These are phyloP conservation scores for Rhynchonycteris naso DNA, from an alignment of 2,797 vertebrate species.

Conservation along the genomic window DNA sequence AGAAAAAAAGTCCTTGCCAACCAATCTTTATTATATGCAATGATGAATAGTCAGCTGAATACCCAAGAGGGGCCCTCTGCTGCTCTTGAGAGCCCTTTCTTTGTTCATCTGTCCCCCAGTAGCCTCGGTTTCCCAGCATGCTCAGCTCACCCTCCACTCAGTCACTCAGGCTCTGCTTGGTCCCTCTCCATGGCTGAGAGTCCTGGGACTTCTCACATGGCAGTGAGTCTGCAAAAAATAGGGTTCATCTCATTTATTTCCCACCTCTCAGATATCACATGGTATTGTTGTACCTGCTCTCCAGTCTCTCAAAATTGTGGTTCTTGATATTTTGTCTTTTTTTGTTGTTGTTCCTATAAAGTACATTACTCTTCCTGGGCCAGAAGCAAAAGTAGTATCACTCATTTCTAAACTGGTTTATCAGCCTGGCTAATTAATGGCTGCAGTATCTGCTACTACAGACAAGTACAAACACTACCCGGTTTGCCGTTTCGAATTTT, in stretches of 20 bases:
- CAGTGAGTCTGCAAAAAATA: fast-evolving
- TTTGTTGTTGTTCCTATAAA: not conserved
- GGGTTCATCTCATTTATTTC: too few species aligned
- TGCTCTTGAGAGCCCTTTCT: not conserved
- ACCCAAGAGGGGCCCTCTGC: fast-evolving
- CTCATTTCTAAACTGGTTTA: not conserved
- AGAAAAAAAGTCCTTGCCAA: not conserved
- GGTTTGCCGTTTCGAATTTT: not conserved
- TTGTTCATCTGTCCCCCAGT: too few species aligned
- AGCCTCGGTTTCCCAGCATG: not conserved
- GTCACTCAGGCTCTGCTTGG: not conserved
- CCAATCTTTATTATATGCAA: not conserved
- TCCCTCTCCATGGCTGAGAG: fast-evolving
- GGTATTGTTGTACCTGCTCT: not conserved
- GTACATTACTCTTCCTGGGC: not conserved
- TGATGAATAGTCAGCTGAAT: not conserved
- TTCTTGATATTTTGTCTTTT: not conserved
- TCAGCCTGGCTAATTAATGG: not conserved
- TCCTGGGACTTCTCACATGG: not conserved
- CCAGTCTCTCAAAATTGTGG: not conserved
- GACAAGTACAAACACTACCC: not conserved
- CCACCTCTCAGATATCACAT: not conserved
- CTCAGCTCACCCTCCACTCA: not conserved
- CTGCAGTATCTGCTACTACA: not conserved
- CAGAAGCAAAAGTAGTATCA: not conserved